A percentile compares a stretch with the other conserved stretches of the same genome.
Evolutionary conservation across 2,797 vertebrate genomes (phyloP).

Genomic region (Melanotaenia nigrans): DNA sequence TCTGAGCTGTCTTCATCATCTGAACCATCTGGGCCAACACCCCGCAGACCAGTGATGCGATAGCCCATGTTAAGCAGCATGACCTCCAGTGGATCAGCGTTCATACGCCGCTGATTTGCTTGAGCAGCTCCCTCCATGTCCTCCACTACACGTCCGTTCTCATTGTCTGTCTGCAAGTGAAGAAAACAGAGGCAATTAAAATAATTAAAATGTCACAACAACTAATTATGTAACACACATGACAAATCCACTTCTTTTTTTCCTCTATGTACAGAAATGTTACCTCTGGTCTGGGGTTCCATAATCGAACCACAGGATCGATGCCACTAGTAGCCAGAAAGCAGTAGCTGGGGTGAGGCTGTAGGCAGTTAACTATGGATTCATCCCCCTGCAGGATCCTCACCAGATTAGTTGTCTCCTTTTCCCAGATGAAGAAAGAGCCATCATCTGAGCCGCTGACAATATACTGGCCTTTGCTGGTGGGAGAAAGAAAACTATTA

Average conservation of each 20-base stretch:
- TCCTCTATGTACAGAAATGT: neutral
- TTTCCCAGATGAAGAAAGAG: slow-evolving; percentile 99
- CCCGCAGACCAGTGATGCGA: slow-evolving; percentile 95
- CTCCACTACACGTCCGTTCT: slow-evolving; percentile 93
- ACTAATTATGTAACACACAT: neutral
- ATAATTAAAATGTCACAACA: neutral
- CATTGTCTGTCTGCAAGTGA: slow-evolving; percentile 86
- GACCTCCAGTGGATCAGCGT: slow-evolving; percentile 95
- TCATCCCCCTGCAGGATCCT: slow-evolving; percentile 97
- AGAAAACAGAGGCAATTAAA: slow-evolving; percentile 4
- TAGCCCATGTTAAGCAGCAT: slow-evolving; percentile 99
- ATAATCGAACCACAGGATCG: slow-evolving; percentile 95
- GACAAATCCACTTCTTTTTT: neutral
- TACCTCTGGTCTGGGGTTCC: slow-evolving; percentile 97
- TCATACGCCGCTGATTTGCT: slow-evolving; percentile 98
- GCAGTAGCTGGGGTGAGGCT: slow-evolving; percentile 98
- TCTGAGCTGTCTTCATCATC: slow-evolving; percentile 97
- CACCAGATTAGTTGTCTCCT: slow-evolving; percentile 96
- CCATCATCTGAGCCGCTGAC: slow-evolving; percentile 98
- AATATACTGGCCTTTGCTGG: slow-evolving; percentile 97
- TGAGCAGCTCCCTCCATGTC: slow-evolving; percentile 98
- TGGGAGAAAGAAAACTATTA: slow-evolving; percentile 46
- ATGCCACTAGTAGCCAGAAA: slow-evolving; percentile 98
- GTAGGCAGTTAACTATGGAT: slow-evolving; percentile 98
- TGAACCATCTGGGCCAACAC: slow-evolving; percentile 88